These are phyloP conservation scores for Anticlea derivata DNA, from an alignment of 2,888 invertebrate genomes.

Conservation along the genomic window DNA sequence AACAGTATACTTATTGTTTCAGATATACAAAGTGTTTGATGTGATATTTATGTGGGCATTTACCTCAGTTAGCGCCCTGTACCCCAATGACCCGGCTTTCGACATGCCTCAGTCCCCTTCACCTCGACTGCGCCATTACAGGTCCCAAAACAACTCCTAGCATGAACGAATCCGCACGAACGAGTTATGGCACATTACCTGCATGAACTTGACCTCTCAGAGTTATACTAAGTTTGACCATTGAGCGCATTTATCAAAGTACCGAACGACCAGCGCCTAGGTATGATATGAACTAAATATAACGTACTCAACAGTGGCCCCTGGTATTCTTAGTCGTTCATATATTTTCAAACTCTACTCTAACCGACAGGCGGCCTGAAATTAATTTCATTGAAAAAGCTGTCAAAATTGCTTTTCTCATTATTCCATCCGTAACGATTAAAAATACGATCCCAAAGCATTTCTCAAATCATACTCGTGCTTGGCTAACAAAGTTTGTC, in stretches of 20 bases:
- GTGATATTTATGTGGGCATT: constrained; percentile 78
- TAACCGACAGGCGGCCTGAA: too few species aligned
- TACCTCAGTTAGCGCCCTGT: constrained; percentile 73
- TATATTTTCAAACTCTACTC: too few species aligned
- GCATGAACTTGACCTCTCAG: constrained; percentile 1
- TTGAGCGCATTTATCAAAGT: background rate
- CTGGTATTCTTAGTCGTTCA: too few species aligned
- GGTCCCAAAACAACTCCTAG: constrained; percentile 81
- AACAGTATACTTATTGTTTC: constrained; percentile 65
- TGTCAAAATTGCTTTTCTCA: too few species aligned
- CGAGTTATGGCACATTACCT: constrained; percentile 9
- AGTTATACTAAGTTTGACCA: background rate
- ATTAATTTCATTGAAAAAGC: too few species aligned
- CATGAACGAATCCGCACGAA: constrained; percentile 51
- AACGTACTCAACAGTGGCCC: too few species aligned
- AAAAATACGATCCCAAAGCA: too few species aligned
- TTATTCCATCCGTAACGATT: too few species aligned
- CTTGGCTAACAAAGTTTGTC: too few species aligned
- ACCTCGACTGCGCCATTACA: constrained; percentile 91
- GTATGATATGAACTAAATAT: too few species aligned
- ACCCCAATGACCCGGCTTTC: constrained; percentile 87
- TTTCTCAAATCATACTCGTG: too few species aligned
- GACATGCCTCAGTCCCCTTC: constrained; percentile 87
- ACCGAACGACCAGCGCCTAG: too few species aligned
- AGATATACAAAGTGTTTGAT: constrained; percentile 82